Evolutionary conservation across 2,113 vertebrate genomes (phyloP).

Genomic region (Solenodon paradoxus): DNA sequence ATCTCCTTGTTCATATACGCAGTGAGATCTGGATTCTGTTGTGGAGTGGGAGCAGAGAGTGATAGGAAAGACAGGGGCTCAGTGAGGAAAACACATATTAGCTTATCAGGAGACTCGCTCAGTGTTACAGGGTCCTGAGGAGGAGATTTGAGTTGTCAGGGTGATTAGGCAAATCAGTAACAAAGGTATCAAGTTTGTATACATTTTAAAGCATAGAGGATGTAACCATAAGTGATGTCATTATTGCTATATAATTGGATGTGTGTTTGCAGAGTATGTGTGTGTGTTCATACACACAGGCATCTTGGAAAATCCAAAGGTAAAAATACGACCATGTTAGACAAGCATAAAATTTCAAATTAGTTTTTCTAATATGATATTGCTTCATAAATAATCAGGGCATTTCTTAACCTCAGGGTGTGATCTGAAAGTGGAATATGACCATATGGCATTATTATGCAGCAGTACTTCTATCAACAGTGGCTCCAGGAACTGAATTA

Average conservation of each 20-base stretch:
- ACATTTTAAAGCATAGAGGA: not conserved
- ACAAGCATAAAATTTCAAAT: not conserved
- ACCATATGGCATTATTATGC: not conserved
- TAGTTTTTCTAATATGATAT: not conserved
- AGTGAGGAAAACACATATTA: not conserved
- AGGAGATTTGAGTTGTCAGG: rapidly evolving
- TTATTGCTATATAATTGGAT: not conserved
- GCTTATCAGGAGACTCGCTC: not conserved
- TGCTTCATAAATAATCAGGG: constrained; percentile 9
- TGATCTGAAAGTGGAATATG: not conserved
- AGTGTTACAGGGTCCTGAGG: too few species aligned
- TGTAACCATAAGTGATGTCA: not conserved
- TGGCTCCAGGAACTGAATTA: not conserved
- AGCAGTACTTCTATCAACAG: not conserved
- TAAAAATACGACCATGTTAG: not conserved
- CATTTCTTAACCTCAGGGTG: not conserved
- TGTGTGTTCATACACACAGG: rapidly evolving
- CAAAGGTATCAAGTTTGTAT: not conserved
- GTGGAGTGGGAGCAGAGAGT: not conserved
- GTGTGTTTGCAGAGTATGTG: not conserved
- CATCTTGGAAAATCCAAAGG: not conserved
- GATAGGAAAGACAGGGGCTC: not conserved
- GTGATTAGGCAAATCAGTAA: too few species aligned
- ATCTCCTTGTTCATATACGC: not conserved
- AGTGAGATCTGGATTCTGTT: not conserved